phyloP scores from a whole-genome alignment of 2,797 vertebrate species.

The Remorina albescens region DNA sequence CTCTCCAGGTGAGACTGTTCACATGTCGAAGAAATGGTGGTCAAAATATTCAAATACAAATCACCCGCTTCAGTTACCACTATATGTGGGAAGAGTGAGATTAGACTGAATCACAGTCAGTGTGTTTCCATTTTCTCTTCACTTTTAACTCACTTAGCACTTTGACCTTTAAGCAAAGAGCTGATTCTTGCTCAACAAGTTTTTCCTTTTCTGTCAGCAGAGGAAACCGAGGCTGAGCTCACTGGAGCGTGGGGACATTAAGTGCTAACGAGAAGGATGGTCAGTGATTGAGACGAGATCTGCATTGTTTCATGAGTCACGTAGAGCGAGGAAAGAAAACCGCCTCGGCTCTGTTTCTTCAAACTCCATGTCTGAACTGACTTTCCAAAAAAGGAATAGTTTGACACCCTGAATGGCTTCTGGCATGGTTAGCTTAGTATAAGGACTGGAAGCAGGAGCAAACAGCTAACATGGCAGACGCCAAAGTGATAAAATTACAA shows the following conservation, averaged over 20 bases:
- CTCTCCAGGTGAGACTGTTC: background rate
- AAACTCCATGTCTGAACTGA: background rate
- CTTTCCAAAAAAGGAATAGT: background rate
- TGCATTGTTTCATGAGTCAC: slow-evolving; percentile 16
- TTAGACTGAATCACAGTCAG: background rate
- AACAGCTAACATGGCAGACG: background rate
- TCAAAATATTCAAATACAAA: background rate
- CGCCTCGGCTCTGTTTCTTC: background rate
- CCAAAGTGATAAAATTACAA: background rate
- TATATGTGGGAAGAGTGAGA: background rate
- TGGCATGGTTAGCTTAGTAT: background rate
- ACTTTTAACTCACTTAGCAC: slow-evolving; percentile 16
- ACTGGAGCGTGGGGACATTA: slow-evolving; percentile 25
- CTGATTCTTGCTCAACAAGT: slow-evolving; percentile 55
- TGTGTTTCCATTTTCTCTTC: slow-evolving; percentile 32
- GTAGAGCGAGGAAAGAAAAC: background rate
- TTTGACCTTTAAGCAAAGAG: slow-evolving; percentile 50
- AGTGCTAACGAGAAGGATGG: slow-evolving; percentile 14
- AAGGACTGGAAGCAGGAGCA: background rate
- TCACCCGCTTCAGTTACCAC: background rate
- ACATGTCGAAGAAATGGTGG: background rate
- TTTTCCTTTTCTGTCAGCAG: slow-evolving; percentile 54
- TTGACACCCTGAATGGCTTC: background rate
- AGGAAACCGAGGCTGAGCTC: slow-evolving; percentile 17
- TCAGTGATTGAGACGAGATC: slow-evolving; percentile 62